These are phyloP conservation scores for Palloptera scutellata DNA, from an alignment of 2,888 invertebrate species.

Conservation along the genomic window DNA sequence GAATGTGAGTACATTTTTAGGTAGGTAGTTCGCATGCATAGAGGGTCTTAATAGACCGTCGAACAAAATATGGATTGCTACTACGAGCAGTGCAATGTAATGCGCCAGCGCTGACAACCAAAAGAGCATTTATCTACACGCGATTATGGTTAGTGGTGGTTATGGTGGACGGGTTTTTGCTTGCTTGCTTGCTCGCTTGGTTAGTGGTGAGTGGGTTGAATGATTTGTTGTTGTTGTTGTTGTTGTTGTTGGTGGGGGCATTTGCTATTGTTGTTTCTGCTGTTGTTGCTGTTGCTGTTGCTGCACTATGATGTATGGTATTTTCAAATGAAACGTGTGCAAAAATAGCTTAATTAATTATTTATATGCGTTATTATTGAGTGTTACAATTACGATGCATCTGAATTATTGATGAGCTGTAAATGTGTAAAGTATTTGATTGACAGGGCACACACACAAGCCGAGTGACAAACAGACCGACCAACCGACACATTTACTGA, in stretches of 20 bases:
- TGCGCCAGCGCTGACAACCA: too few relatives aligned
- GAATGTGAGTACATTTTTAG: too few relatives aligned
- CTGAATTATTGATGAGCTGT: slow-evolving; percentile 30
- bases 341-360: slow-evolving; percentile 31
- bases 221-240: slow-evolving; percentile 1
- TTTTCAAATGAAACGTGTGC: slow-evolving; percentile 21
- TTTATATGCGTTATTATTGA: slow-evolving; percentile 34
- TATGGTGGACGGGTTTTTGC: background rate
- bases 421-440: slow-evolving; percentile 27
- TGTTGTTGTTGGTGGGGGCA: slow-evolving; percentile 17
- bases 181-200: background rate
- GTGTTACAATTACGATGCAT: slow-evolving; percentile 32
- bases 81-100: too few relatives aligned
- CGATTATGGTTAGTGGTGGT: slow-evolving; percentile 10
- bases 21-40: too few relatives aligned
- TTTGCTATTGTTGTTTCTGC: slow-evolving; percentile 28
- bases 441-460: slow-evolving; percentile 15
- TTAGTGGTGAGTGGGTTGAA: background rate
- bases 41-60: too few relatives aligned
- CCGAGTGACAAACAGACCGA: slow-evolving; percentile 20
- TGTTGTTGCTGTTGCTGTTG: slow-evolving; percentile 30
- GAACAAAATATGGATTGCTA: too few relatives aligned
- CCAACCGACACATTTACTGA: slow-evolving; percentile 19
- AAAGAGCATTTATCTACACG: slow-evolving; percentile 26
- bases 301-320: too few relatives aligned